These are phyloP conservation scores for Callionymus lyra DNA, from an alignment of 2,113 vertebrate genomes.

Conservation along the genomic window DNA sequence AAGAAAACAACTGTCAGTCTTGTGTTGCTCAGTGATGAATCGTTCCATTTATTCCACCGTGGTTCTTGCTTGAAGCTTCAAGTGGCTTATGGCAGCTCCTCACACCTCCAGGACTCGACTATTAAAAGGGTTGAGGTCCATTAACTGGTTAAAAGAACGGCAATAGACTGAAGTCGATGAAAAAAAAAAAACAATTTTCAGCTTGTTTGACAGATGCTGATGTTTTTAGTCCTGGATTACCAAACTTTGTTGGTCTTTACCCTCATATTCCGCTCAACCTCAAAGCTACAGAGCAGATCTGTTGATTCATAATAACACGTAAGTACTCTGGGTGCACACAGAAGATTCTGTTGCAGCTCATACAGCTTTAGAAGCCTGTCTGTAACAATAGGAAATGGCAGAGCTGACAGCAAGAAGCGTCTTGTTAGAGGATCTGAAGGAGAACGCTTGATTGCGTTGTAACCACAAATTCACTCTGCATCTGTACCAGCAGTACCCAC, in stretches of 20 bases:
- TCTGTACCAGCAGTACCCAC: no score
- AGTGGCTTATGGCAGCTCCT: constrained; percentile 30
- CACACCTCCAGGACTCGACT: constrained; percentile 23
- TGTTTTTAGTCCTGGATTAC: no score
- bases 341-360: no score
- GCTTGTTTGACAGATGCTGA: no score
- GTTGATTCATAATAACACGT: no score
- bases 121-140: constrained; percentile 34
- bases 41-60: constrained; percentile 34
- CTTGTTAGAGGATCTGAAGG: constrained; percentile 10
- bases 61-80: constrained; percentile 9
- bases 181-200: no score
- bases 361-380: background rate
- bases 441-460: constrained; percentile 9
- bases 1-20: no score
- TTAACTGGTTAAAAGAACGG: constrained; percentile 26
- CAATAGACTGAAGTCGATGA: background rate
- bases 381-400: constrained; percentile 22
- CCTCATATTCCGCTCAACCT: no score
- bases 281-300: no score
- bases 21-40: background rate
- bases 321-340: no score
- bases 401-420: constrained; percentile 29
- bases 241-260: no score
- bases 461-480: no score